Percentiles rank a stretch among this genome's conserved stretches.
phyloP scores from a whole-genome alignment of 53 echinoderm and acorn worm genomes.

The Crossaster papposus region DNA sequence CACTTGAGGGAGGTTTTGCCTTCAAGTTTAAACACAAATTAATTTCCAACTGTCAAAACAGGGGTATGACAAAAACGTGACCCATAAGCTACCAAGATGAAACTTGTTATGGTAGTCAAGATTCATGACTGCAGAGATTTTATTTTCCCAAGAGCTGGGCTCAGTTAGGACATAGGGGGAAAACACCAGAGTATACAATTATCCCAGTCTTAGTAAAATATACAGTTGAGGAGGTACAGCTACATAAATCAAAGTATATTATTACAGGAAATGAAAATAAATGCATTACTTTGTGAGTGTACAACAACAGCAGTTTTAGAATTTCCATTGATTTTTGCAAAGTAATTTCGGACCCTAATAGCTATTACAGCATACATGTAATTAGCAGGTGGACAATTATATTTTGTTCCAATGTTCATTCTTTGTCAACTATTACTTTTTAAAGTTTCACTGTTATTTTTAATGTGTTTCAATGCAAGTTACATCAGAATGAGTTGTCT shows the following conservation, averaged over 20 bases:
- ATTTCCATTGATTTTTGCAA: background rate
- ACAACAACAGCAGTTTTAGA: background rate
- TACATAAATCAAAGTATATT: constrained; percentile 38
- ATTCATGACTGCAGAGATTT: constrained; percentile 16
- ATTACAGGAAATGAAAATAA: constrained; percentile 13
- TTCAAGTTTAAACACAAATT: background rate
- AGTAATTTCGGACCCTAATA: background rate
- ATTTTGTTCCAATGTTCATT: background rate
- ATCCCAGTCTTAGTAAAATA: constrained; percentile 1
- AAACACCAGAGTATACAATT: constrained; percentile 29
- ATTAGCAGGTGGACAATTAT: background rate
- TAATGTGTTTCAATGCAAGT: no score
- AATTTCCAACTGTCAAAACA: background rate
- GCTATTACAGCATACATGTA: background rate
- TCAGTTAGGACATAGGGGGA: background rate
- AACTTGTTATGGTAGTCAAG: background rate
- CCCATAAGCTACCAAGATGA: background rate
- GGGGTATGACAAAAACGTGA: background rate
- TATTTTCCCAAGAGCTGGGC: constrained; percentile 42
- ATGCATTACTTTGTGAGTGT: background rate
- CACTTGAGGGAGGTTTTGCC: background rate
- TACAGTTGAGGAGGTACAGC: background rate
- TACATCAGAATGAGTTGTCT: no score
- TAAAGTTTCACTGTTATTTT: no score
- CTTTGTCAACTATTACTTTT: background rate